Conservation (phyloP, 2,888 invertebrate species). For the Candidula unifasciata region DNA sequence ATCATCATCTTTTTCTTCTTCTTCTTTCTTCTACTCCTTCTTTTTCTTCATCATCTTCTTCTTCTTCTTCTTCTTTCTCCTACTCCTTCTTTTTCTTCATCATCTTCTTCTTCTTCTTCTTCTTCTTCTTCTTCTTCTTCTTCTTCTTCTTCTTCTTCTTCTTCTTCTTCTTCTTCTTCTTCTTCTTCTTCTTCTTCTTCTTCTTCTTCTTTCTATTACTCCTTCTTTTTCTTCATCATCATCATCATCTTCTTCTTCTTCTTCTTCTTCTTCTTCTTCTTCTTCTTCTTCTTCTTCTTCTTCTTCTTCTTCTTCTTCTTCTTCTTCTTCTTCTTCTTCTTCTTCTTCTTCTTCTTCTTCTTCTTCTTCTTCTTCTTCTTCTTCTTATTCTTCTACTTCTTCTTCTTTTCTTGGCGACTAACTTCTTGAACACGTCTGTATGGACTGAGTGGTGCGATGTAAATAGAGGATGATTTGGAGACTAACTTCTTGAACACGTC, state of each 20-base stretch:
- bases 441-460: no score
- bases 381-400: no score
- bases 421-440: no score
- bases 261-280: slow-evolving; percentile 12
- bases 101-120: background rate
- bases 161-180: no score
- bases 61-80: background rate
- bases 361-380: no score
- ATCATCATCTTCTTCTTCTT: background rate
- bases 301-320: background rate
- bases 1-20: no score
- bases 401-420: no score
- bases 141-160: background rate
- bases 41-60: background rate
- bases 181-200: slow-evolving; percentile 15
- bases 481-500: no score
- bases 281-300: background rate
- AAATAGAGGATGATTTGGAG: no score
- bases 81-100: no score
- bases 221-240: background rate
- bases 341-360: no score
- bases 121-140: background rate
- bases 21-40: no score
- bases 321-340: background rate
- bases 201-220: background rate